phyloP scores from a whole-genome alignment of 2,797 vertebrate species.

The Phalanger gymnotis region DNA sequence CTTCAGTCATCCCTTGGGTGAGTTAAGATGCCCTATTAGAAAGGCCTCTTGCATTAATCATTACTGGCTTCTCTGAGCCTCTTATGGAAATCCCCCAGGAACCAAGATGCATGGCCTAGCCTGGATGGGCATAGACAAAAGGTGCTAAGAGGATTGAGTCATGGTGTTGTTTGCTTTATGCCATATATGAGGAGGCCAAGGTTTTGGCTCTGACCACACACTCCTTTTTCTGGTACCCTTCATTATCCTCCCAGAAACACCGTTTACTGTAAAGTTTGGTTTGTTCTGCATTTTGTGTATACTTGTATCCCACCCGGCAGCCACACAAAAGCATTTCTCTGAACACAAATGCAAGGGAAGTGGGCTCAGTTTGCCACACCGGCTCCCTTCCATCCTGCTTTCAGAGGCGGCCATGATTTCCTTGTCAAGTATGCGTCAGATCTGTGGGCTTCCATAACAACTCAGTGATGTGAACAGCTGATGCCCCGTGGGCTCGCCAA shows the following conservation, averaged over 20 bases:
- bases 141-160: background rate
- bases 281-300: slow-evolving; percentile 26
- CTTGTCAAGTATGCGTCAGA: background rate
- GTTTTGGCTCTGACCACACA: slow-evolving; percentile 6
- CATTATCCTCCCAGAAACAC: slow-evolving; percentile 31
- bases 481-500: background rate
- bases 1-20: background rate
- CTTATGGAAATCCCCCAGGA: background rate
- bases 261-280: background rate
- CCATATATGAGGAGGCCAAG: background rate
- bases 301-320: slow-evolving; percentile 6
- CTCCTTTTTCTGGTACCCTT: slow-evolving; percentile 34
- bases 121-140: background rate
- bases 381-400: slow-evolving; percentile 8
- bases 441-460: background rate
- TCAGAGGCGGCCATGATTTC: background rate
- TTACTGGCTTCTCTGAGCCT: background rate
- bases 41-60: background rate
- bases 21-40: background rate
- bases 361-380: slow-evolving; percentile 29
- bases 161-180: background rate
- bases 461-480: slow-evolving; percentile 17
- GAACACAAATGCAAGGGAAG: slow-evolving; percentile 10
- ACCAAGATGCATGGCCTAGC: background rate
- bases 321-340: slow-evolving; percentile 34